Conservation (phyloP, 2,797 vertebrate genomes). For the Clarias pachynema region DNA sequence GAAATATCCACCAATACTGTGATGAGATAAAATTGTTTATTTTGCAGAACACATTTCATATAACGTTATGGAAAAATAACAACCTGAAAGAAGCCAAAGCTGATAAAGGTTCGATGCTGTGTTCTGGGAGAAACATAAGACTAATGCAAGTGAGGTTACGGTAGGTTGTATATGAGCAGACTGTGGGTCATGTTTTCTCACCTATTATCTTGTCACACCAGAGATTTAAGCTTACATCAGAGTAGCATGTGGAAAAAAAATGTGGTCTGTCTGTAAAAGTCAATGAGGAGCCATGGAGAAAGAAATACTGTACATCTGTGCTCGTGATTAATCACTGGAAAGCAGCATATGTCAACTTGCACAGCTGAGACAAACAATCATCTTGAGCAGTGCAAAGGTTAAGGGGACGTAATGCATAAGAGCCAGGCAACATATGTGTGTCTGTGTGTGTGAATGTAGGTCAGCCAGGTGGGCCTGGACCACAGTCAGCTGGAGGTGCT, state of each 20-base stretch:
- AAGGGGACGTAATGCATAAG: neutral
- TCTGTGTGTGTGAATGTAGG: slow-evolving; percentile 65
- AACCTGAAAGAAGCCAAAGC: neutral
- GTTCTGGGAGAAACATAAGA: neutral
- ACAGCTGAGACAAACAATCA: slow-evolving; percentile 16
- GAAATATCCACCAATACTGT: neutral
- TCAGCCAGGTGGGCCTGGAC: slow-evolving; percentile 73
- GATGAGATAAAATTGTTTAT: neutral
- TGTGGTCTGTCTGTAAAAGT: neutral
- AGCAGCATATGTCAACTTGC: slow-evolving; percentile 8
- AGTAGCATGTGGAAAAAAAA: slow-evolving; percentile 34
- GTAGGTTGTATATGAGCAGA: slow-evolving; percentile 11
- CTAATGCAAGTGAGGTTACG: neutral
- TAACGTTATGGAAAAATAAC: slow-evolving; percentile 11
- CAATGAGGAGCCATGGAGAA: neutral
- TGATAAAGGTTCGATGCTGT: neutral
- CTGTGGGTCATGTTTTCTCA: slow-evolving; percentile 22
- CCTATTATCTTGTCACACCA: slow-evolving; percentile 32
- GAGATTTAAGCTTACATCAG: slow-evolving; percentile 31
- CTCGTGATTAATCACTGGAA: slow-evolving; percentile 29
- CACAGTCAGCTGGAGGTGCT: slow-evolving; percentile 65
- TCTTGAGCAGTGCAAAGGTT: neutral
- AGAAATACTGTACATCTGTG: slow-evolving; percentile 21
- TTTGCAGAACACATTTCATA: neutral
- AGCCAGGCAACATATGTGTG: slow-evolving; percentile 8